Evolutionary conservation across 2,888 invertebrate genomes (phyloP), one percentile per base, ranked within the genome.

Genomic region (Agrotis clavis): DNA sequence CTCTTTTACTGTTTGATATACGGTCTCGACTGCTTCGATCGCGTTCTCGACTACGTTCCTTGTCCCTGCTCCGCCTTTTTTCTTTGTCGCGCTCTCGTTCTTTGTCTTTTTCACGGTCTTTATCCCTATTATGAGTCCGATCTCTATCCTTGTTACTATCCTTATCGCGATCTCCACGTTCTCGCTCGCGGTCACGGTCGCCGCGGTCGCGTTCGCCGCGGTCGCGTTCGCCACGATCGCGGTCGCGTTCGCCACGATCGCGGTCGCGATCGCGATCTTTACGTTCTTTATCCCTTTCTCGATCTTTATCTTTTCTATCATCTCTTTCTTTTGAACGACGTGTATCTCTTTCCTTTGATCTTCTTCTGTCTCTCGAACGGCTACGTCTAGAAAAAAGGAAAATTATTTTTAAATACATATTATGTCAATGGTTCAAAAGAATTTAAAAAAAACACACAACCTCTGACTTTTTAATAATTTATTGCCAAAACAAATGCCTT

Each of bases 331-430:
- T 96, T 70, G 97, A 96, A 65, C 97, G 96, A 66, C 95, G 95
- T 78, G 94, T 91, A 83, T 97, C 97, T 86, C 97, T 97, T 91
- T 98, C 97, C 90, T 96, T 97, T 87, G 97, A 95, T 92, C 95
- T 96, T 90, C 96, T 96, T 88, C 77, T 91, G 48, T 96, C 95
- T 89, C 93, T 93, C 88, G 95, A 95, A 73, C 94, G 90, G 90
- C 95, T 95, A 65, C 95, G 92, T 86, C 96, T 96, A 83, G 50
- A 88, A 89, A 68, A 57, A 71, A 25, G 3, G 60, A 45, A 18
- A 4, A 45, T 35, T 4, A 0, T 45, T 9, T 53, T 65, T 47
- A 11, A 25, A 25, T 25, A 25, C 25, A 1, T n/a, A n/a, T 25
- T 25, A 25, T n/a, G 25, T 25, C 25, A 25, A 25, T 25, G 25